Percentiles rank a stretch among this genome's conserved stretches.
Conservation (phyloP, 2,113 vertebrate species). For the Campylorhamphus procurvoides region DNA sequence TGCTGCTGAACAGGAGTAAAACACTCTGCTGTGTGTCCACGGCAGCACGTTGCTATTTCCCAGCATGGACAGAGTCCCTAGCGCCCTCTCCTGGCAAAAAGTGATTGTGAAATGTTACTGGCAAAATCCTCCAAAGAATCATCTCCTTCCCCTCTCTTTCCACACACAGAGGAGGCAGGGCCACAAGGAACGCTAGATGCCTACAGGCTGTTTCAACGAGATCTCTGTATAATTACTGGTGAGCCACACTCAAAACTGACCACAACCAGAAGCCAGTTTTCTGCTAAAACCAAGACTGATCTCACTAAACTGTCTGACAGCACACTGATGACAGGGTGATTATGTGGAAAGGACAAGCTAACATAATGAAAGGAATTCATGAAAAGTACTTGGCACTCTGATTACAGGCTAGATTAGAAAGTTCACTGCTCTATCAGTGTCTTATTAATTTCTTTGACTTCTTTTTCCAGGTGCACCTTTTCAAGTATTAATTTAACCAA, state of each 20-base stretch:
- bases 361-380: background rate
- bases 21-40: background rate
- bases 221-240: background rate
- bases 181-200: background rate
- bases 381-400: background rate
- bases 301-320: background rate
- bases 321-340: background rate
- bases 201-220: background rate
- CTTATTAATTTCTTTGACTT: background rate
- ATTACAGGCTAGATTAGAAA: background rate
- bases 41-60: background rate
- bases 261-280: background rate
- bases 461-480: background rate
- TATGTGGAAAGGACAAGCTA: background rate
- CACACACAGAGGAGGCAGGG: background rate
- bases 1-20: background rate
- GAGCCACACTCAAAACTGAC: background rate
- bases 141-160: background rate
- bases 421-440: background rate
- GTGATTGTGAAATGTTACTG: background rate
- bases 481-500: constrained; percentile 6
- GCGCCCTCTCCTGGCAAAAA: constrained; percentile 50
- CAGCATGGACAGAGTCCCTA: background rate
- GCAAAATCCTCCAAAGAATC: background rate
- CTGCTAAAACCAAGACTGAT: background rate